phyloP scores from a whole-genome alignment of 1,140 invertebrate species.

The Procambarus clarkii region DNA sequence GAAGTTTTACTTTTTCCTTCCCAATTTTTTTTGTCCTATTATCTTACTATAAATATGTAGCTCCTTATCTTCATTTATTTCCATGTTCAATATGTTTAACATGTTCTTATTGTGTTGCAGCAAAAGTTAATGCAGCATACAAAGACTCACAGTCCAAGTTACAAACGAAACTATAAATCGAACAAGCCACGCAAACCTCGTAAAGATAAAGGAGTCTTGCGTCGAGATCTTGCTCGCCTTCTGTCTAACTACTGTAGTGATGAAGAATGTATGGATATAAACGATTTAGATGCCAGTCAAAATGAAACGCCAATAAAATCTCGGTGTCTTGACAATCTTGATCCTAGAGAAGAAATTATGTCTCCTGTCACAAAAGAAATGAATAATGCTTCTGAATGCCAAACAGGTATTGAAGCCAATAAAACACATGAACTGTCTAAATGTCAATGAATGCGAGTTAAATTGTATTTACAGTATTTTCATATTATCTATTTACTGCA shows the following conservation, averaged over 20 bases:
- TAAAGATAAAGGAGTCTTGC: slow-evolving; percentile 29
- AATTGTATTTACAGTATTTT: no score
- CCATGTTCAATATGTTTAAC: neutral
- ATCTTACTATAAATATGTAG: neutral
- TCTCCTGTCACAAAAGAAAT: neutral
- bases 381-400: neutral
- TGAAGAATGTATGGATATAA: neutral
- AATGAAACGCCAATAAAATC: neutral
- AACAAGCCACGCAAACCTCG: slow-evolving; percentile 41
- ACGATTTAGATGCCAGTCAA: neutral
- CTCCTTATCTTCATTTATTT: neutral
- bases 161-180: neutral
- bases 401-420: neutral
- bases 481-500: no score
- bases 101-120: neutral
- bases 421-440: no score
- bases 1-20: neutral
- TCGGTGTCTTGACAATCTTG: neutral
- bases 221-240: slow-evolving; percentile 10
- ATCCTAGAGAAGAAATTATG: neutral
- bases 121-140: slow-evolving; percentile 43
- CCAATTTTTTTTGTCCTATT: neutral
- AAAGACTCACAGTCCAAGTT: slow-evolving; percentile 20
- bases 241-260: slow-evolving; percentile 27
- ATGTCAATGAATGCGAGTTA: no score